Percentiles rank a stretch among this genome's conserved stretches.
phyloP scores from a whole-genome alignment of 2,797 vertebrate species.

The Argya squamiceps region DNA sequence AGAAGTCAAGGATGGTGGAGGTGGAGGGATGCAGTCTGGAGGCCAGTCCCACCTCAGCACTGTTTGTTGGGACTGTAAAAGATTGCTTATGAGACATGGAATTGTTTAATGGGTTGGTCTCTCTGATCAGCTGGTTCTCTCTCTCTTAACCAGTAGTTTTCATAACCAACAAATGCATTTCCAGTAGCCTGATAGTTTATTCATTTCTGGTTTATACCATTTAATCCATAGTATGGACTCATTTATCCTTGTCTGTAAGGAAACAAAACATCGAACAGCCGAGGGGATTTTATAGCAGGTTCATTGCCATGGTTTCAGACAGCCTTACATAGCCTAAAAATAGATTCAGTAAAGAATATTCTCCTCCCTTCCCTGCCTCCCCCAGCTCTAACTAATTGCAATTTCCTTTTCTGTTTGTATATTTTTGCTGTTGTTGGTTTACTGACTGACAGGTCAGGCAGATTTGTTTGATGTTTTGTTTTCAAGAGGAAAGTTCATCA shows the following conservation, averaged over 20 bases:
- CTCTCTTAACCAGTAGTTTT: not conserved
- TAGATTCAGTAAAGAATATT: conserved; percentile 63
- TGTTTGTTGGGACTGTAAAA: not conserved
- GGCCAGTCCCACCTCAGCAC: not conserved
- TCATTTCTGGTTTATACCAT: not conserved
- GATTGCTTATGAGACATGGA: not conserved
- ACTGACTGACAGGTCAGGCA: not conserved
- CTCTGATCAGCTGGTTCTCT: not conserved
- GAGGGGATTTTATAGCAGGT: conserved; percentile 37
- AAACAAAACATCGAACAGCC: not conserved
- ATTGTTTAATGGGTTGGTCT: rapidly evolving
- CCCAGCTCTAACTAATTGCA: conserved; percentile 19
- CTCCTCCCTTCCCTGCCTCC: conserved; percentile 21
- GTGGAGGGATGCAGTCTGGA: not conserved
- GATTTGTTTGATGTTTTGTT: conserved; percentile 4
- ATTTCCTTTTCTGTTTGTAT: conserved; percentile 27
- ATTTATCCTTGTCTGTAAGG: conserved; percentile 35
- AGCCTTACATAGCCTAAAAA: conserved; percentile 41
- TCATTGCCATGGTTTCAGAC: conserved; percentile 69
- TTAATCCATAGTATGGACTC: not conserved
- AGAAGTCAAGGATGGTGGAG: not conserved
- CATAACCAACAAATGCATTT: not conserved
- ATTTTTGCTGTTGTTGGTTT: not conserved
- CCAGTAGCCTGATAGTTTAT: not conserved
- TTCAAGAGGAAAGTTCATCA: not conserved